Percentiles rank a stretch among this genome's conserved stretches.
Conservation (phyloP, 2,888 invertebrate genomes). For the Fissipunctia ypsillon region DNA sequence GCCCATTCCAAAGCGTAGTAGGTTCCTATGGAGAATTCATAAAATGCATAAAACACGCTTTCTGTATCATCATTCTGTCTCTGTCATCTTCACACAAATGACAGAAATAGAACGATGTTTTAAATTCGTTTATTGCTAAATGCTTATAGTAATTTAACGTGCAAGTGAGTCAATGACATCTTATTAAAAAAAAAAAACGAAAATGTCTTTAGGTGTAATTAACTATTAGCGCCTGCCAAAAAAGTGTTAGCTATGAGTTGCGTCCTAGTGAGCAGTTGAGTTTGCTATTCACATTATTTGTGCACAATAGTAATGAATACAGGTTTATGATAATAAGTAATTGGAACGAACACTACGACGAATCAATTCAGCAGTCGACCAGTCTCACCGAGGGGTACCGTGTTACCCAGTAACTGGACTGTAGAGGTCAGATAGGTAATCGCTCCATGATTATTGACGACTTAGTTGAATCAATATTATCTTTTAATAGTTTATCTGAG, state of each 20-base stretch:
- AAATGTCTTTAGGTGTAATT: too few species aligned
- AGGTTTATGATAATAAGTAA: neutral
- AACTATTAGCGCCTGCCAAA: neutral
- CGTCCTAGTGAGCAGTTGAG: neutral
- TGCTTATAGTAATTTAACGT: too few species aligned
- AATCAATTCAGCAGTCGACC: neutral
- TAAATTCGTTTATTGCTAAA: neutral
- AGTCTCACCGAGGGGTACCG: neutral
- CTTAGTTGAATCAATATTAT: too few species aligned
- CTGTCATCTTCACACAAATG: too few species aligned
- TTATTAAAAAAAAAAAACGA: too few species aligned
- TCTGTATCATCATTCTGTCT: neutral
- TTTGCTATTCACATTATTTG: neutral
- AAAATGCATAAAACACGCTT: neutral
- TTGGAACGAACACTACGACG: neutral
- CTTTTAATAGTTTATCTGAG: too few species aligned
- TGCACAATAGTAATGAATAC: too few species aligned
- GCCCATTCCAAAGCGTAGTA: too few species aligned
- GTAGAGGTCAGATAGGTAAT: neutral
- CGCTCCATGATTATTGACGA: neutral
- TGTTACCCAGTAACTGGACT: neutral
- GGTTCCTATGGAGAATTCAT: too few species aligned
- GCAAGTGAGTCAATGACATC: too few species aligned
- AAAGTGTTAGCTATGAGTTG: conserved; percentile 4
- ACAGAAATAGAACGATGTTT: neutral